Percentiles rank a stretch among this genome's conserved stretches.
phyloP scores from a whole-genome alignment of 2,888 invertebrate species.

The Leptopterna dolabrata region DNA sequence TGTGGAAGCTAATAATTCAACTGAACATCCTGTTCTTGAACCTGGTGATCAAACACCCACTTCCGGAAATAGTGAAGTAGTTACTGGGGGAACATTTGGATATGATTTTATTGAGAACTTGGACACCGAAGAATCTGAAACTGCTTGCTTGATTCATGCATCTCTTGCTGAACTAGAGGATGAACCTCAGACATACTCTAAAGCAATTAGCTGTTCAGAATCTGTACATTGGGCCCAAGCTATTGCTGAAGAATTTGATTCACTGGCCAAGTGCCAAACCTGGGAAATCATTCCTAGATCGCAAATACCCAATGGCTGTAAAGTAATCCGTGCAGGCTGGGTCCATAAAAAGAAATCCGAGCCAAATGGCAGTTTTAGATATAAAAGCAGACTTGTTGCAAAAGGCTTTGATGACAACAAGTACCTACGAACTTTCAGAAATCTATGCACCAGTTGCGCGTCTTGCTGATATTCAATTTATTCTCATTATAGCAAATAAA shows the following conservation, averaged over 20 bases:
- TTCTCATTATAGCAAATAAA: not conserved
- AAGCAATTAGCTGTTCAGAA: not conserved
- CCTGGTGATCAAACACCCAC: too few relatives aligned
- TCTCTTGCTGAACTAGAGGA: not conserved
- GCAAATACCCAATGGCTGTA: not conserved
- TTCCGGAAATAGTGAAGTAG: too few relatives aligned
- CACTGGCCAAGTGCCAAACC: too few relatives aligned
- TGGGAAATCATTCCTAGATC: not conserved
- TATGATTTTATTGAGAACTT: not conserved
- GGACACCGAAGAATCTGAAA: not conserved
- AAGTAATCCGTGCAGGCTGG: not conserved
- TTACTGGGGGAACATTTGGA: not conserved
- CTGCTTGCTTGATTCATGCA: not conserved
- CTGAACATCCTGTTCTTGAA: too few relatives aligned
- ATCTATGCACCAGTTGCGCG: not conserved
- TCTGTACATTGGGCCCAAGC: not conserved
- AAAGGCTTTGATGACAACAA: not conserved
- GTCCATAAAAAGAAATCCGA: not conserved
- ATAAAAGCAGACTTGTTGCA: not conserved
- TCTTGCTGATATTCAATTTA: not conserved
- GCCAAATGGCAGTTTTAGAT: not conserved
- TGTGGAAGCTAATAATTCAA: too few relatives aligned
- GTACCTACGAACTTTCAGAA: not conserved
- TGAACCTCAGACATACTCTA: not conserved
- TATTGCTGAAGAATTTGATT: not conserved